These are phyloP conservation scores for Serranus cabrilla DNA, from an alignment of 2,797 vertebrate genomes.

Conservation along the genomic window DNA sequence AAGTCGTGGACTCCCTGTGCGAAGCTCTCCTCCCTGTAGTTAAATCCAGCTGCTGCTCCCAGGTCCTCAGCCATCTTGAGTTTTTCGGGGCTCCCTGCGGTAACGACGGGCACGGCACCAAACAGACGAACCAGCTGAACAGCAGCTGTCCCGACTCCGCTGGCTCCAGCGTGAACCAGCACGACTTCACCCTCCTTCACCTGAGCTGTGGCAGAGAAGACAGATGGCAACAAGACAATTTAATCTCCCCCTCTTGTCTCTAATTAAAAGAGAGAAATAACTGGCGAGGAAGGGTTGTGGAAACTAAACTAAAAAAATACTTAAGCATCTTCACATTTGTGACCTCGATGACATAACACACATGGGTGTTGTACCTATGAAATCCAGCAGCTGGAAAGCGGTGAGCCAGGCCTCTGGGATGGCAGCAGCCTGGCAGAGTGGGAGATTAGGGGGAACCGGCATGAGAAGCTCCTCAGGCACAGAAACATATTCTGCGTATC, in stretches of 20 bases:
- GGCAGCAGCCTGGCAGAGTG: slow-evolving; percentile 86
- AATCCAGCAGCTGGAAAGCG: slow-evolving; percentile 89
- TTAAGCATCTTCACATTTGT: background rate
- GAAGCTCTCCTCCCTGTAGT: slow-evolving; percentile 89
- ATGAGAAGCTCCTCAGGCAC: slow-evolving; percentile 89
- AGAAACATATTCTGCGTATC: slow-evolving; percentile 88
- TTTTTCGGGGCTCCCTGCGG: slow-evolving; percentile 88
- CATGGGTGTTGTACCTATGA: slow-evolving; percentile 80
- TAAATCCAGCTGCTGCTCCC: slow-evolving; percentile 88
- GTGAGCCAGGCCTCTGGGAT: slow-evolving; percentile 92
- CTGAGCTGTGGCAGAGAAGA: slow-evolving; percentile 78
- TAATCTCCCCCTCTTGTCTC: background rate
- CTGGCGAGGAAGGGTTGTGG: too few relatives aligned
- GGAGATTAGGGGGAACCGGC: slow-evolving; percentile 82
- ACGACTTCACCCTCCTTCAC: slow-evolving; percentile 87
- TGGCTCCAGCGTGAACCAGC: slow-evolving; percentile 89
- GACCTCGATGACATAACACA: background rate
- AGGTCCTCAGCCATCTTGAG: slow-evolving; percentile 79
- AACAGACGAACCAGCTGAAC: slow-evolving; percentile 88
- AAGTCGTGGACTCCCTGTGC: slow-evolving; percentile 82
- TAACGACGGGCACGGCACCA: slow-evolving; percentile 87
- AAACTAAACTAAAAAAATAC: background rate
- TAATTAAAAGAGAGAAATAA: background rate
- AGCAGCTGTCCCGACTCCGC: slow-evolving; percentile 90
- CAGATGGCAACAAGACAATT: background rate